Percentiles rank a stretch among this genome's conserved stretches.
Evolutionary conservation across 1,140 invertebrate genomes (phyloP).

Genomic region (Cephus cinctus): DNA sequence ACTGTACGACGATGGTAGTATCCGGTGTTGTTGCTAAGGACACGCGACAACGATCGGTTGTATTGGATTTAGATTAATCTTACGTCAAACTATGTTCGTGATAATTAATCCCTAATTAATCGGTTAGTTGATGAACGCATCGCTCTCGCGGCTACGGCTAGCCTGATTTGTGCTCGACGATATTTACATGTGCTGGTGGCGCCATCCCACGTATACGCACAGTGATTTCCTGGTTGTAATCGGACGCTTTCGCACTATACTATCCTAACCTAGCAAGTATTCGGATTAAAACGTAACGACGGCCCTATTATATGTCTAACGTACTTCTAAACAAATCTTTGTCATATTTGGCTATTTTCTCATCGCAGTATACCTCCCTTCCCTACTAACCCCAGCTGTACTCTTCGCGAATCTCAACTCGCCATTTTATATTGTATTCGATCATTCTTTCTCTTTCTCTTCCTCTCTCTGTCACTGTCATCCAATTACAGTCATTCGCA

Average conservation of each 20-base stretch:
- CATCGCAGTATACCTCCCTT: conserved; percentile 10
- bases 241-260: too few relatives aligned
- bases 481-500: conserved; percentile 18
- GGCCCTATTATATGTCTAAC: conserved; percentile 19
- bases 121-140: too few relatives aligned
- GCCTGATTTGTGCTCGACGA: conserved; percentile 33
- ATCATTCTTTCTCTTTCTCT: conserved; percentile 6
- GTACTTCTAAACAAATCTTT: conserved; percentile 35
- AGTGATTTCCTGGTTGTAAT: too few relatives aligned
- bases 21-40: not conserved
- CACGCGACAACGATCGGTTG: not conserved
- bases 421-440: not conserved
- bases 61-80: not conserved
- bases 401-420: conserved; percentile 15
- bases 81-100: too few relatives aligned
- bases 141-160: conserved; percentile 4
- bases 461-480: conserved; percentile 12
- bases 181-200: not conserved
- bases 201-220: too few relatives aligned
- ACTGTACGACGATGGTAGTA: not conserved
- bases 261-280: conserved; percentile 27
- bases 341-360: conserved; percentile 48
- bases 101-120: too few relatives aligned
- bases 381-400: not conserved
- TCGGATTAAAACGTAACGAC: conserved; percentile 24